A percentile compares a stretch with the other conserved stretches of the same genome.
phyloP scores from a whole-genome alignment of 2,797 vertebrate genomes.

The Thripadectes ignobilis region DNA sequence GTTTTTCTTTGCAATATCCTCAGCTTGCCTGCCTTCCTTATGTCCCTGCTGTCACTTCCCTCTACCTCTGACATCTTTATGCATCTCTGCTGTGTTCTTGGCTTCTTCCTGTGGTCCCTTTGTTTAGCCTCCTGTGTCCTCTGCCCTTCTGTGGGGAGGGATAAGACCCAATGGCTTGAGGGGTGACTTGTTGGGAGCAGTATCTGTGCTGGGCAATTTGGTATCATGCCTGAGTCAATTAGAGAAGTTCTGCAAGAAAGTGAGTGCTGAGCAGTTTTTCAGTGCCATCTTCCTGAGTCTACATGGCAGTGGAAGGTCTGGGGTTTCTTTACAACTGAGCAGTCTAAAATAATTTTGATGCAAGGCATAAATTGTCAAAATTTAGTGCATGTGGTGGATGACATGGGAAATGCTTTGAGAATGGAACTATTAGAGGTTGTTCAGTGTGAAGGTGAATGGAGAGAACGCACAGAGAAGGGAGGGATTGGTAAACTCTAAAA shows the following conservation, averaged over 20 bases:
- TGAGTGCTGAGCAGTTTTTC: not conserved
- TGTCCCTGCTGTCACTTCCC: not conserved
- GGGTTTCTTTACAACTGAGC: not conserved
- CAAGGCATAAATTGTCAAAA: not conserved
- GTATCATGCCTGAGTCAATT: rapidly evolving
- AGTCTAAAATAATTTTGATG: not conserved
- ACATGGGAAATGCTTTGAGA: not conserved
- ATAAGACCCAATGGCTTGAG: rapidly evolving
- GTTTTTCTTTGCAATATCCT: not conserved
- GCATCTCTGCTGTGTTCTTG: not conserved
- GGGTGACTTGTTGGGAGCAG: not conserved
- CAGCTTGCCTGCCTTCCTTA: not conserved
- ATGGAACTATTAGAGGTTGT: not conserved
- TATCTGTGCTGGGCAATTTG: not conserved
- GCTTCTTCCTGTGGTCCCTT: not conserved
- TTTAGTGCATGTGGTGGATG: not conserved
- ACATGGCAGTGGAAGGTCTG: rapidly evolving
- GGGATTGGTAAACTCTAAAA: not conserved
- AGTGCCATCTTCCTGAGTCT: not conserved
- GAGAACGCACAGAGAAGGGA: not conserved
- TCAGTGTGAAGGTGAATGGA: not conserved
- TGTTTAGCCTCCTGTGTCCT: not conserved
- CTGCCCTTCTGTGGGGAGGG: not conserved
- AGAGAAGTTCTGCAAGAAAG: not conserved
- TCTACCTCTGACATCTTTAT: not conserved